Base-by-base conservation (phyloP, 2,113 vertebrate species). In the Hippocampus mohnikei region DNA sequence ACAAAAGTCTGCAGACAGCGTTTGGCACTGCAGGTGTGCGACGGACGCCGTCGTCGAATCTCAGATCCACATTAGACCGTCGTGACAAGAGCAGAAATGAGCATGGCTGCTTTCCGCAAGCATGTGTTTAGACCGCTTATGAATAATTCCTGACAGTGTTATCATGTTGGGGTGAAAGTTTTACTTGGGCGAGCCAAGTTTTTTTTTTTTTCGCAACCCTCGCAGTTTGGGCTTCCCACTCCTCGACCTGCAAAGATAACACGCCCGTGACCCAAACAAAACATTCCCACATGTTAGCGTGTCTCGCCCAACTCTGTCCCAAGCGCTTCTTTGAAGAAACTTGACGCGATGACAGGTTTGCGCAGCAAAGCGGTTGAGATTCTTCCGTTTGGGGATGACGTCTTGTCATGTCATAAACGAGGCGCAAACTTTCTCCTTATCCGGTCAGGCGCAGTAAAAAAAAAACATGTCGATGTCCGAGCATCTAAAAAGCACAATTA, bases 191-290 rank as follows among this genome's bases (percentile, higher is more conserved):
- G 18, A 25, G 46, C 21, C 18, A 41, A 63, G 33, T 41, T 72
- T 80, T 87, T 88, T 85, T 92, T 88, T 85, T 92, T 82, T 77
- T 73, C 84, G 88, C 89, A 78, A 86, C 74, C 85, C 87, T 89
- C 82, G 89, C 88, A 88, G 70, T 77, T 83, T 83, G 67, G 23
- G 65, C 76, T 74, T 82, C 76, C 80, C 85, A 81, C 81, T 89
- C 77, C 82, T 89, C 77, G 69, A 78, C 67, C 77, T 81, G 66
- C 94, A 96, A 94, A 96, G 96, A 98, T 93, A 96, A 97, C 96
- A 97, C 86, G 91, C 94, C 94, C 94, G 92, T 91, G 91, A 94
- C 95, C 93, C 94, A 95, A 95, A 95, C 93, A 93, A 97, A 98
- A 98, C 96, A 96, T 97, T 95, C 95, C 94, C 95, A 96, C 95